Percentiles rank a stretch among this genome's conserved stretches.
phyloP scores from a whole-genome alignment of 2,888 invertebrate genomes.

The Synanthedon myopaeformis region DNA sequence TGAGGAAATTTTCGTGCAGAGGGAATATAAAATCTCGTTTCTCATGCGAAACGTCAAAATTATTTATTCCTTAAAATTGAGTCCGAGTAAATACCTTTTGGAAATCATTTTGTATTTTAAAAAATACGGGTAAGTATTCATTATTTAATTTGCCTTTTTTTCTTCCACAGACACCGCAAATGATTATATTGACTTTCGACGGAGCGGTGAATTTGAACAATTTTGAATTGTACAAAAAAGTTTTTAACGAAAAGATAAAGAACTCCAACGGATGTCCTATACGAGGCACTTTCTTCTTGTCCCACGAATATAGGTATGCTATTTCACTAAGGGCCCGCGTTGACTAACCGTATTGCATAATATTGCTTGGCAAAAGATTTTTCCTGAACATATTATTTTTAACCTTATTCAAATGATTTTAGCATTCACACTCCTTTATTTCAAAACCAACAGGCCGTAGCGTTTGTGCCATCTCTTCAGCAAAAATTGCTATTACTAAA shows the following conservation, averaged over 20 bases:
- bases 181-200: conserved; percentile 92
- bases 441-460: no score
- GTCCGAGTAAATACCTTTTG: neutral
- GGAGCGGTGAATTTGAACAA: conserved; percentile 94
- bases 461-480: no score
- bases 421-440: no score
- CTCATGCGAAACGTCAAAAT: neutral
- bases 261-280: conserved; percentile 93
- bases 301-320: conserved; percentile 82
- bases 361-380: no score
- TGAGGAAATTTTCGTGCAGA: neutral
- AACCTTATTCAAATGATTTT: no score
- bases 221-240: conserved; percentile 87
- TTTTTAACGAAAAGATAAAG: conserved; percentile 81
- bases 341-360: no score
- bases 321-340: neutral
- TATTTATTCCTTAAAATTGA: neutral
- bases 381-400: no score
- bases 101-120: neutral
- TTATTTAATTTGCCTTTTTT: neutral
- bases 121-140: neutral
- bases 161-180: conserved; percentile 85
- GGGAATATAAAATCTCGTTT: neutral
- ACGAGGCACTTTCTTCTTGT: conserved; percentile 92
- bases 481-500: no score